Evolutionary conservation across 2,797 vertebrate genomes (phyloP), one percentile per base, ranked within the genome.

Genomic region (Orientallactaga sibirica): DNA sequence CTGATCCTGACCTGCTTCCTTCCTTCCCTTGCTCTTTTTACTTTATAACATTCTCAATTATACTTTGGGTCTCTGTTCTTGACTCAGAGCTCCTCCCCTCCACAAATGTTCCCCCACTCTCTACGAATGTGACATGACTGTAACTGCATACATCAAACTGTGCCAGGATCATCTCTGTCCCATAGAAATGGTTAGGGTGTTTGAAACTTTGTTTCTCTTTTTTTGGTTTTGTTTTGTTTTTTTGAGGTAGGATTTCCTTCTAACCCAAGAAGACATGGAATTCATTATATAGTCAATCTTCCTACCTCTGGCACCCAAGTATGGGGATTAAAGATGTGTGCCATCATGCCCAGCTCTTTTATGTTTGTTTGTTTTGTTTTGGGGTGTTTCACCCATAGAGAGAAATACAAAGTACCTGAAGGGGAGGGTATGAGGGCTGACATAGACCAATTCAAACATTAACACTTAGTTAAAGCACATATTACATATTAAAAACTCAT

Each of bases 371-470:
- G 48, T 48, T 48, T 48, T 48, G 48, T 48, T 48, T 48, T 48
- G 48, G 48, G 7, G 8, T 48, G 48, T 48, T 48, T 48, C 48
- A 48, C 71, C 22, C 18, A 84, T 0, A 86, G 67, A 80, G n/a
- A 92, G 25, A 73, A 81, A 87, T 37, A 84, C 43, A 67, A 87
- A 94, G 37, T 37, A 74, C 66, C 48, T 55, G 74, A 81, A 86
- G 83, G 43, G 29, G 29, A 79, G 19, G 24, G 52, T 29, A 41
- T 2, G 10, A 55, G 37, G 61, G 16, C 19, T 43, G 25, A 20
- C 62, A 41, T 19, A 91, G 62, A 61, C 48, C 24, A 52, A 79
- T 3, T 37, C 77, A 91, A 55, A 25, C n/a, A 12, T 25, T 25
- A 80, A 55, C 19, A 3, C 25, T 62, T 88, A 55, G 55, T 61